These are phyloP conservation scores for Epinephelus moara DNA, from an alignment of 2,113 vertebrate genomes.

Conservation along the genomic window DNA sequence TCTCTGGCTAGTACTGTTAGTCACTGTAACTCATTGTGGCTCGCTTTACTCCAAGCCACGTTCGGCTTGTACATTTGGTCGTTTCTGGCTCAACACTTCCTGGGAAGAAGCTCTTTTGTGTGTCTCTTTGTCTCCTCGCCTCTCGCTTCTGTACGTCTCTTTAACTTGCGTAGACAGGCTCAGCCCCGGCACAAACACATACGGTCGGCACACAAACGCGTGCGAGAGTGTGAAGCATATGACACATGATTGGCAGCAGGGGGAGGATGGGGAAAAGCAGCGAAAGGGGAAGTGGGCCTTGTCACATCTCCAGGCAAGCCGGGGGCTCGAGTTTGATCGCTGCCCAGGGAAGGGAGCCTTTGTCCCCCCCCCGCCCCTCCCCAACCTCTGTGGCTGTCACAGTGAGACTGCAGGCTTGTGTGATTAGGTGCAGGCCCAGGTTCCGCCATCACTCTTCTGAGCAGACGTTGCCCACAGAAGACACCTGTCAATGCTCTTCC, in stretches of 20 bases:
- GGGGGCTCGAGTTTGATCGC: constrained; percentile 76
- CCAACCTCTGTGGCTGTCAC: constrained; percentile 66
- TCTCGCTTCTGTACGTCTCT: constrained; percentile 53
- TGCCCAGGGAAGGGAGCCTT: constrained; percentile 69
- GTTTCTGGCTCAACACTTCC: constrained; percentile 63
- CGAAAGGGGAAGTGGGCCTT: constrained; percentile 72
- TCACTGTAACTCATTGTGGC: constrained; percentile 79
- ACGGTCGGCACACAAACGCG: constrained; percentile 16
- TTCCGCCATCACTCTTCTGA: constrained; percentile 54
- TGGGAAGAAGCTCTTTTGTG: constrained; percentile 41
- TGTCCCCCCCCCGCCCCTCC: constrained; percentile 9
- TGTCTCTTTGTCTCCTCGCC: constrained; percentile 62
- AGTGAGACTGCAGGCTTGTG: constrained; percentile 53
- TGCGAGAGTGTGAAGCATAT: constrained; percentile 66
- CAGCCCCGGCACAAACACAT: constrained; percentile 47
- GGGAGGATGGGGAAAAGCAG: constrained; percentile 47
- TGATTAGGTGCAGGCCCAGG: constrained; percentile 75
- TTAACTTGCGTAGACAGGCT: constrained; percentile 64
- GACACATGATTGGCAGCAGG: constrained; percentile 80
- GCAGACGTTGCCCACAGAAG: constrained; percentile 69
- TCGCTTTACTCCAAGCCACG: constrained; percentile 68
- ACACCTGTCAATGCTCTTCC: constrained; percentile 76
- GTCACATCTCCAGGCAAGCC: constrained; percentile 75
- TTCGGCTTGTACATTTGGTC: constrained; percentile 66
- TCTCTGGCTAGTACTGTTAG: constrained; percentile 71